Percentiles rank a stretch among this genome's conserved stretches.
These are phyloP conservation scores for Temnothorax unifasciatus DNA, from an alignment of 2,888 invertebrate species.

Conservation along the genomic window DNA sequence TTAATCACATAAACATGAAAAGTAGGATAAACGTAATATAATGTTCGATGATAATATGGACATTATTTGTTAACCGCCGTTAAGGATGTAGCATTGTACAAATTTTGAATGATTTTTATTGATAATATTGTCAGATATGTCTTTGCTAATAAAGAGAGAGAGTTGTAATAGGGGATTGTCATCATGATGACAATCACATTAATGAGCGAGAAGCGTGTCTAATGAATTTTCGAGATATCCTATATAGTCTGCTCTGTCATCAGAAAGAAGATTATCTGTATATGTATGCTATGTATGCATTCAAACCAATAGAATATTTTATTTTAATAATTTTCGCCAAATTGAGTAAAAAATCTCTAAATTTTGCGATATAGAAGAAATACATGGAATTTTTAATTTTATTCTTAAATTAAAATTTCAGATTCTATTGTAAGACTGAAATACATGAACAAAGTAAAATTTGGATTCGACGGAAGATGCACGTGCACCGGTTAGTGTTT, in stretches of 20 bases:
- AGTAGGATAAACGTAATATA: neutral
- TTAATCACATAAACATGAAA: neutral
- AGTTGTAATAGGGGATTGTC: neutral
- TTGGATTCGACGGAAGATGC: neutral
- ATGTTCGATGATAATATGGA: neutral
- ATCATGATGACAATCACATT: neutral
- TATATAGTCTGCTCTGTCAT: neutral
- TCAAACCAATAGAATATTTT: neutral
- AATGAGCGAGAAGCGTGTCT: conserved; percentile 6
- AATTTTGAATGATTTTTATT: conserved; percentile 3
- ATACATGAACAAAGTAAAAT: neutral
- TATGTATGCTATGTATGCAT: neutral
- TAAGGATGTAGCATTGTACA: no score
- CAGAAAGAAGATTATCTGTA: neutral
- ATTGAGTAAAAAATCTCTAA: neutral
- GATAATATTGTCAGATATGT: neutral
- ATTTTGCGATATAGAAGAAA: neutral
- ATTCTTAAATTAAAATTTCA: neutral
- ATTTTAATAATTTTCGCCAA: neutral
- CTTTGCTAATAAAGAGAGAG: neutral
- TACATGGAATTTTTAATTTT: neutral
- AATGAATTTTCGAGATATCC: neutral
- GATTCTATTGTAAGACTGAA: neutral
- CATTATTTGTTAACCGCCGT: neutral
- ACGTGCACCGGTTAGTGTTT: neutral